phyloP scores from a whole-genome alignment of 2,113 vertebrate genomes.

The Atrichornis clamosus region DNA sequence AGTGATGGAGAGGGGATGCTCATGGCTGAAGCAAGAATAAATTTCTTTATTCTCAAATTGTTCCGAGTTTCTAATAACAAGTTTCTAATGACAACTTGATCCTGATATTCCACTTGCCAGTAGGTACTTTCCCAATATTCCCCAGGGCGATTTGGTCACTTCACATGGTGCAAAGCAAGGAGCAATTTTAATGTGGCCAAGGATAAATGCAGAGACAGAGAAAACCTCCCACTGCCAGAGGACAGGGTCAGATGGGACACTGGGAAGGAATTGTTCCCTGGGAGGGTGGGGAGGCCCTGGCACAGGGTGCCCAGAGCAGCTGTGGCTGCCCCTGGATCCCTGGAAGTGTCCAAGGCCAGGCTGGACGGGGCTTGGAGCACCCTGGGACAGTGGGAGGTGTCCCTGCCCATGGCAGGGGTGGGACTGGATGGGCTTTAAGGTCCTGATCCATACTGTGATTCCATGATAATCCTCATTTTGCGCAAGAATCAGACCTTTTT shows the following conservation, averaged over 20 bases:
- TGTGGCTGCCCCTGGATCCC: neutral
- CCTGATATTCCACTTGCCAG: neutral
- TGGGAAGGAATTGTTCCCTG: neutral
- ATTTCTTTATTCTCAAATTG: neutral
- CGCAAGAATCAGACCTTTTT: too few relatives aligned
- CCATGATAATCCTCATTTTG: neutral
- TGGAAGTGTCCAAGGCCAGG: neutral
- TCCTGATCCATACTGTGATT: too few relatives aligned
- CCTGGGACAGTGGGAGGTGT: too few relatives aligned
- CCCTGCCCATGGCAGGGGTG: too few relatives aligned
- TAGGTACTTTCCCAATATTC: neutral
- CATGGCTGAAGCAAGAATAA: neutral
- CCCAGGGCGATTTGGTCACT: neutral
- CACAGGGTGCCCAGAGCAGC: neutral
- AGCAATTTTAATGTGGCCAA: neutral
- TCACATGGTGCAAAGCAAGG: neutral
- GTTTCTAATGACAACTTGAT: neutral
- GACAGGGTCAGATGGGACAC: fast-evolving
- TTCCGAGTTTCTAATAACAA: neutral
- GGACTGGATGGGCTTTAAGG: too few relatives aligned
- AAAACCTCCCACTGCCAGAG: neutral
- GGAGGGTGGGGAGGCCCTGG: neutral
- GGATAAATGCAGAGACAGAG: neutral
- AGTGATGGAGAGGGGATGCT: neutral
- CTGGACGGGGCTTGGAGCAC: too few relatives aligned